Conservation (phyloP, 2,113 vertebrate species). For the Pomatorhinus ruficollis region DNA sequence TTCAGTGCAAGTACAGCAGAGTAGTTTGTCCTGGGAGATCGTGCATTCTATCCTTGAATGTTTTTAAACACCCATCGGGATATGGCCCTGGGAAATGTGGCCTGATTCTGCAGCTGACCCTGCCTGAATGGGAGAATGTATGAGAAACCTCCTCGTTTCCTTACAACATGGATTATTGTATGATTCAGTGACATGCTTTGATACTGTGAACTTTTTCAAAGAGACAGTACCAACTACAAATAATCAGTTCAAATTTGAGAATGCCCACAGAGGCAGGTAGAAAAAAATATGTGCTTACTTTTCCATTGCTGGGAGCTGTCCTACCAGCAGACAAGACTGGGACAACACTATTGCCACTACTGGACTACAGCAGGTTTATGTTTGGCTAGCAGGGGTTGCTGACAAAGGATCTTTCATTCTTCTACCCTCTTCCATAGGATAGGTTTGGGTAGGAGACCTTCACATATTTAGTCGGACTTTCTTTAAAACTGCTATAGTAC, state of each 20-base stretch:
- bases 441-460: background rate
- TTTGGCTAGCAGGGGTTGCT: background rate
- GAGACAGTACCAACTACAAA: background rate
- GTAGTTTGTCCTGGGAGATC: background rate
- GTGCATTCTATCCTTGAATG: background rate
- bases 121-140: background rate
- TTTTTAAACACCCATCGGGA: background rate
- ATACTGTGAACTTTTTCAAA: background rate
- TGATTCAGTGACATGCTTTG: background rate
- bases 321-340: background rate
- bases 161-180: background rate
- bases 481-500: background rate
- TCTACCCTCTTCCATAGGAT: background rate
- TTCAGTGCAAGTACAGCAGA: background rate
- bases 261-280: background rate
- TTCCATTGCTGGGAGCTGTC: background rate
- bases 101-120: background rate
- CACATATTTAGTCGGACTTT: background rate
- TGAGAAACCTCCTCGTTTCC: background rate
- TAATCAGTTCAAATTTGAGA: background rate
- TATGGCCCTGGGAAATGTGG: fast-evolving
- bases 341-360: background rate
- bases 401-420: background rate
- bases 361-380: background rate
- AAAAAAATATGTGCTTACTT: background rate